Evolutionary conservation across 2,113 vertebrate genomes (phyloP), one percentile per base, ranked within the genome.

Genomic region (Setophaga petechia): DNA sequence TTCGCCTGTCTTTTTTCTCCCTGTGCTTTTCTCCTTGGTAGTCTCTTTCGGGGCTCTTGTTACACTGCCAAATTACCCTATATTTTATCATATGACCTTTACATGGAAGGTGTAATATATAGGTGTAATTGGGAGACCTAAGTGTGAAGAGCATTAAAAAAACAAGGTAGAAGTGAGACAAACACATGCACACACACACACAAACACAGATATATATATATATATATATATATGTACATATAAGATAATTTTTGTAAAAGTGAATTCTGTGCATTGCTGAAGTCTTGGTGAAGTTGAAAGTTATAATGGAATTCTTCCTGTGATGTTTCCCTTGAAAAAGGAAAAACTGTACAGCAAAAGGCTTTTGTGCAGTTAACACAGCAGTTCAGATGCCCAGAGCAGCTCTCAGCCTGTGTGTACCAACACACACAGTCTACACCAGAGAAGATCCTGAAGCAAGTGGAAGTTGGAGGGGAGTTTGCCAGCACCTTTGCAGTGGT

Each of bases 401-500:
- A 30, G 69, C 43, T 74, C 69, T 89, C 21, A 35, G 9, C 15
- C 30, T 41, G 7, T 41, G 23, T 28, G 2, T 72, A 71, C 4
- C 4, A 49, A 74, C 24, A 31, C 3, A 6, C 13, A 10, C 37
- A 41, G 7, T 69, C 65, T 67, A 31, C 39, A 59, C 35, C 21
- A 52, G 30, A 24, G 57, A 58, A 47, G 71, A 19, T 79, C 27
- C 55, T 78, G 65, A 22, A 59, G 23, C 17, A 25, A 30, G 47
- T 35, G 24, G 47, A 76, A 73, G 49, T 6, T 85, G 54, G 35
- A 61, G 79, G 16, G 52, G 21, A 75, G 41, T 59, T 92, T 54
- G 8, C 11, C 37, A 44, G n/a, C 2, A 1, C 7, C 25, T 20
- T 11, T 2, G 1, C 44, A 28, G 35, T 4, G 33, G 18, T 23